These are phyloP conservation scores for Diadophis punctatus DNA, from an alignment of 2,113 vertebrate genomes.

Conservation along the genomic window DNA sequence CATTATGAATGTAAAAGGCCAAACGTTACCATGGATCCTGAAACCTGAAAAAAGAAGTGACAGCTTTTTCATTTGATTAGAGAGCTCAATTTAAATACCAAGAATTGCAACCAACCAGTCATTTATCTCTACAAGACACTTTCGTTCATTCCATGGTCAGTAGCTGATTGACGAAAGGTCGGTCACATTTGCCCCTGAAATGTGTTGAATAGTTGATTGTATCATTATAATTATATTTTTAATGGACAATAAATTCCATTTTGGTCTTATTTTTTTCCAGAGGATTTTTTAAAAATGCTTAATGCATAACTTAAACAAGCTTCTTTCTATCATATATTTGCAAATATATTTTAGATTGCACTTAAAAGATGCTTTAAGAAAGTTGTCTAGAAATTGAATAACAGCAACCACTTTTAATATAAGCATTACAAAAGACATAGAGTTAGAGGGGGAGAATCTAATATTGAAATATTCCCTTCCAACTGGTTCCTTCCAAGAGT, in stretches of 20 bases:
- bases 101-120: slow-evolving; percentile 78
- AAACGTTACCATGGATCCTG: slow-evolving; percentile 86
- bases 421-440: background rate
- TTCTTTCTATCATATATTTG: slow-evolving; percentile 29
- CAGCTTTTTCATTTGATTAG: slow-evolving; percentile 82
- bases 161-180: slow-evolving; percentile 80
- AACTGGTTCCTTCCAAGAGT: background rate
- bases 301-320: slow-evolving; percentile 47
- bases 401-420: background rate
- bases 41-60: slow-evolving; percentile 80
- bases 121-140: slow-evolving; percentile 73
- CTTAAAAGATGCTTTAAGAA: background rate
- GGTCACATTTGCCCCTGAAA: slow-evolving; percentile 82
- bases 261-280: slow-evolving; percentile 62
- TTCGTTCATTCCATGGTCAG: slow-evolving; percentile 78
- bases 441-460: background rate
- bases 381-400: background rate
- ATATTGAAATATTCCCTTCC: background rate
- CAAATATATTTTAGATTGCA: background rate
- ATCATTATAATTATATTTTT: slow-evolving; percentile 76
- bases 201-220: slow-evolving; percentile 82
- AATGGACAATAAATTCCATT: slow-evolving; percentile 74
- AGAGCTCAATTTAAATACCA: slow-evolving; percentile 83
- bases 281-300: slow-evolving; percentile 50
- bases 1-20: slow-evolving; percentile 81